Evolutionary conservation across 2,113 vertebrate species (phyloP).

Genomic region (Spheniscus mendiculus): DNA sequence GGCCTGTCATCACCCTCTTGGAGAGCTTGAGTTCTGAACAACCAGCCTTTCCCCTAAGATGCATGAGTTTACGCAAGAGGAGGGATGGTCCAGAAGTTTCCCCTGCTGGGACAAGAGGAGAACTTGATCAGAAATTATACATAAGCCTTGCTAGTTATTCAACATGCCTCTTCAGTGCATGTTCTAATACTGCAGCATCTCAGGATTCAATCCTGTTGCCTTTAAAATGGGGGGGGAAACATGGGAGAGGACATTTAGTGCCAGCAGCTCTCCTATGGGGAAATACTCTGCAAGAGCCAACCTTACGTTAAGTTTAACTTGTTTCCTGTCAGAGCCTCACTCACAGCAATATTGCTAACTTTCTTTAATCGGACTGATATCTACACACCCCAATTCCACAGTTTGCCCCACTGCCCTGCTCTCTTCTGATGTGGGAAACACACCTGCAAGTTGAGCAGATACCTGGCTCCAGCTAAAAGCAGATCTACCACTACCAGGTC

Average conservation of each 20-base stretch:
- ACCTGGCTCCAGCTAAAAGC: background rate
- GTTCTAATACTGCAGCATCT: background rate
- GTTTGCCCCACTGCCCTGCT: background rate
- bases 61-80: background rate
- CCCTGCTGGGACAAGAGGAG: background rate
- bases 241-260: background rate
- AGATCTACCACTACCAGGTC: background rate
- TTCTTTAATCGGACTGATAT: background rate
- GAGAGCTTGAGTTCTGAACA: background rate
- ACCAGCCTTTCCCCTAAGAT: background rate
- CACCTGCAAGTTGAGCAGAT: background rate
- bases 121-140: background rate
- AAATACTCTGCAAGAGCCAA: background rate
- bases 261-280: background rate
- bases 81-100: background rate
- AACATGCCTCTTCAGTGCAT: background rate
- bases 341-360: background rate
- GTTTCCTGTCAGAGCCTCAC: background rate
- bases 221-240: background rate
- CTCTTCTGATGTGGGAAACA: background rate
- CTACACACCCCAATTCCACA: background rate
- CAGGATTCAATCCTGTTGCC: background rate
- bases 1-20: slow-evolving; percentile 20
- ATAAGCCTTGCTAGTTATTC: background rate
- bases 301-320: background rate